Conservation (phyloP, 2,888 invertebrate species). For the Orchesellides sinensis region DNA sequence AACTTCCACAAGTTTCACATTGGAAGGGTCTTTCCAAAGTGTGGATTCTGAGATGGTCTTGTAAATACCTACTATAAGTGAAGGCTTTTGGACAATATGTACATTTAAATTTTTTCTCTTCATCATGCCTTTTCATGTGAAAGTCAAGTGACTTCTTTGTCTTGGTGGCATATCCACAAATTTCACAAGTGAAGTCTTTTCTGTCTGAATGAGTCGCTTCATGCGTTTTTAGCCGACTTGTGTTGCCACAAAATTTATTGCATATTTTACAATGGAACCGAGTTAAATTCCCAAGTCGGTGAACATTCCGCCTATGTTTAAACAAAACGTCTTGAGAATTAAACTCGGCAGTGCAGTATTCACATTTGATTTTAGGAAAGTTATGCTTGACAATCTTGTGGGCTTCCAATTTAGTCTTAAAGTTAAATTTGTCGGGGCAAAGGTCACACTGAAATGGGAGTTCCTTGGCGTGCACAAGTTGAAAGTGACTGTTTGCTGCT, state of each 20-base stretch:
- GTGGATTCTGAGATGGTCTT: not conserved
- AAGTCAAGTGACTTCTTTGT: not conserved
- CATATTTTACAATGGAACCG: not conserved
- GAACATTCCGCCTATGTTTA: not conserved
- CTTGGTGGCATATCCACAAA: not conserved
- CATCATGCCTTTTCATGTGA: not conserved
- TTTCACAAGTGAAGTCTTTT: not conserved
- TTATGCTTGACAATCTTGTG: not conserved
- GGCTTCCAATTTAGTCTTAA: not conserved
- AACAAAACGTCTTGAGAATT: not conserved
- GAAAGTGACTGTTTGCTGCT: too few species aligned
- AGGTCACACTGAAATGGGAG: too few species aligned
- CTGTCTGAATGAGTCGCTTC: not conserved
- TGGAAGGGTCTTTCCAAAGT: not conserved
- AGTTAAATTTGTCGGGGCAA: not conserved
- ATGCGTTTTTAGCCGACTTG: not conserved
- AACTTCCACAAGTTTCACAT: not conserved
- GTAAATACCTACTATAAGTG: not conserved
- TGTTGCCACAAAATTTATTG: too few species aligned
- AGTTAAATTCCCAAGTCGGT: not conserved
- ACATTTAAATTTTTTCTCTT: not conserved
- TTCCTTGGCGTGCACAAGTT: not conserved
- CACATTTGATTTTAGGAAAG: not conserved
- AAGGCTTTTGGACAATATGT: not conserved
- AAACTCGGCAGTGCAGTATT: not conserved